These are phyloP conservation scores for Molossus alvarezi DNA, from an alignment of 2,797 vertebrate species.

Conservation along the genomic window DNA sequence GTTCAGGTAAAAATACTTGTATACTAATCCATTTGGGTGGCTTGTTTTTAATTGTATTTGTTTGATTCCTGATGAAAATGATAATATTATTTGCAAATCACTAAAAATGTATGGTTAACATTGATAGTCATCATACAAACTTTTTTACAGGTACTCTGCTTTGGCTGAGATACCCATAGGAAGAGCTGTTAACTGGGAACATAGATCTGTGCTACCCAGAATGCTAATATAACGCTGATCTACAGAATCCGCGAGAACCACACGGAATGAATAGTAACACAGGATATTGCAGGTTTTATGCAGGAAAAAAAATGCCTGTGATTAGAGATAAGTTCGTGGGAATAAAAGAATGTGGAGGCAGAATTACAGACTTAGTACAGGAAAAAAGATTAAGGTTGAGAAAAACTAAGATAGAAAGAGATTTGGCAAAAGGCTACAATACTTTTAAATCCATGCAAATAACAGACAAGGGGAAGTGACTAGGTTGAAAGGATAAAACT, in stretches of 20 bases:
- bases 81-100: neutral
- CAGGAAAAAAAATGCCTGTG: constrained; percentile 47
- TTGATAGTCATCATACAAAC: neutral
- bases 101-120: neutral
- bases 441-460: constrained; percentile 68
- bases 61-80: neutral
- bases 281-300: constrained; percentile 21
- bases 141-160: neutral
- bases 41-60: neutral
- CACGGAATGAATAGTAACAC: constrained; percentile 22
- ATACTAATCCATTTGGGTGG: neutral
- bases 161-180: neutral
- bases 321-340: constrained; percentile 70
- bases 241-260: constrained; percentile 6
- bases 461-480: neutral
- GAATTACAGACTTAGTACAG: constrained; percentile 54
- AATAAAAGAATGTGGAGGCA: constrained; percentile 20
- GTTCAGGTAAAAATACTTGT: neutral
- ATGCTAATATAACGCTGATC: constrained; percentile 42
- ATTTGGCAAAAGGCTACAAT: constrained; percentile 49
- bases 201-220: neutral
- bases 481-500: constrained; percentile 48
- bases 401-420: constrained; percentile 68
- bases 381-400: constrained; percentile 73
- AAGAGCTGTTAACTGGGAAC: neutral